A percentile compares a stretch with the other conserved stretches of the same genome.
Conservation (phyloP, 2,113 vertebrate species). For the Chaetodon trifascialis region DNA sequence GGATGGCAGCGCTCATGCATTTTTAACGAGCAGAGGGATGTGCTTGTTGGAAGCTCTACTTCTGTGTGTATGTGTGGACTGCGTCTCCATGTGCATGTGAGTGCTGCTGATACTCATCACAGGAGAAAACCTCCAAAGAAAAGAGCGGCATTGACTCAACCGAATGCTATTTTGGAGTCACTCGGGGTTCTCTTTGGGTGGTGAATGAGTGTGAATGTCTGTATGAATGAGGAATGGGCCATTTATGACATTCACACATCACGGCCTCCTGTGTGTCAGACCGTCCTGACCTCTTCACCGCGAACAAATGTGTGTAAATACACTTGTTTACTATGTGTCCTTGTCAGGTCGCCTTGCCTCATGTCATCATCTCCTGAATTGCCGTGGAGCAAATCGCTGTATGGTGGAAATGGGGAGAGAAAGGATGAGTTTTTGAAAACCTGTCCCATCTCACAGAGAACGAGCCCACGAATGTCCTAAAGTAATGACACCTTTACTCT, state of each 20-base stretch:
- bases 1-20: constrained; percentile 37
- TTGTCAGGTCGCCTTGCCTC: constrained; percentile 48
- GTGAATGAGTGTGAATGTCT: background rate
- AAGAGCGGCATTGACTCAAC: background rate
- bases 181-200: background rate
- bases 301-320: background rate
- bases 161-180: constrained; percentile 20
- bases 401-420: constrained; percentile 22
- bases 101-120: constrained; percentile 11
- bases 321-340: constrained; percentile 13
- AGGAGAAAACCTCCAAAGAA: constrained; percentile 4
- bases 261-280: constrained; percentile 54
- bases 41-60: constrained; percentile 17
- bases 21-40: constrained; percentile 49
- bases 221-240: background rate
- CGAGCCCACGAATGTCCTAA: background rate
- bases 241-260: background rate
- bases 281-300: constrained; percentile 41
- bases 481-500: constrained; percentile 12
- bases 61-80: constrained; percentile 10
- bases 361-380: constrained; percentile 17
- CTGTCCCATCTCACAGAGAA: background rate
- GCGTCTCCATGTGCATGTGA: background rate
- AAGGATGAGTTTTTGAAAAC: constrained; percentile 30
- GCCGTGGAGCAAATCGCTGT: constrained; percentile 19